Conservation (phyloP, 2,113 vertebrate genomes). For the Gymnogyps californianus region DNA sequence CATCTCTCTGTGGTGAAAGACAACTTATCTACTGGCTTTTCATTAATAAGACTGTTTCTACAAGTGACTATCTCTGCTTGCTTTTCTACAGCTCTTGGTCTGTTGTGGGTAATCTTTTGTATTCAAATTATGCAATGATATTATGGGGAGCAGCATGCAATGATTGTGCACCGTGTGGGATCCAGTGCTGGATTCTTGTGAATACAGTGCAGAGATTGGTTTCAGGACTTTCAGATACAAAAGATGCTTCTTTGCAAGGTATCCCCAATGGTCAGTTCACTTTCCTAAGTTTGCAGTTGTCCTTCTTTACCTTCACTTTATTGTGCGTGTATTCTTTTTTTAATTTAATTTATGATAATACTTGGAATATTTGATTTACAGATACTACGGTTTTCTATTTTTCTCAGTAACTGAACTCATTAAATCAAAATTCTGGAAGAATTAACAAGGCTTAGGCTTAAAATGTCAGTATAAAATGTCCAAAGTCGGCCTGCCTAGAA, state of each 20-base stretch:
- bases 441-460: not conserved
- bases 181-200: not conserved
- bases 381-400: not conserved
- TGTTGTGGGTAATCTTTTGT: not conserved
- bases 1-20: not conserved
- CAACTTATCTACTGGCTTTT: not conserved
- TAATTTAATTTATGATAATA: not conserved
- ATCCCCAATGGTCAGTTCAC: not conserved
- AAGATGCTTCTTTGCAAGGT: not conserved
- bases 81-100: not conserved
- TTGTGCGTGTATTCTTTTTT: not conserved
- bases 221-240: not conserved
- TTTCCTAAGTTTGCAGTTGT: not conserved
- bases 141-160: not conserved
- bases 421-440: not conserved
- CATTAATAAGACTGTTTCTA: not conserved
- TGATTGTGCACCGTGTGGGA: not conserved
- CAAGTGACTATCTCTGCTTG: not conserved
- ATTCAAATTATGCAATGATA: not conserved
- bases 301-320: not conserved
- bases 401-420: not conserved
- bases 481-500: not conserved
- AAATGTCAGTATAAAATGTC: not conserved
- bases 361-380: not conserved
- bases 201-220: not conserved